A percentile compares a stretch with the other conserved stretches of the same genome.
These are phyloP conservation scores for Sprattus sprattus DNA, from an alignment of 2,113 vertebrate species.

Conservation along the genomic window DNA sequence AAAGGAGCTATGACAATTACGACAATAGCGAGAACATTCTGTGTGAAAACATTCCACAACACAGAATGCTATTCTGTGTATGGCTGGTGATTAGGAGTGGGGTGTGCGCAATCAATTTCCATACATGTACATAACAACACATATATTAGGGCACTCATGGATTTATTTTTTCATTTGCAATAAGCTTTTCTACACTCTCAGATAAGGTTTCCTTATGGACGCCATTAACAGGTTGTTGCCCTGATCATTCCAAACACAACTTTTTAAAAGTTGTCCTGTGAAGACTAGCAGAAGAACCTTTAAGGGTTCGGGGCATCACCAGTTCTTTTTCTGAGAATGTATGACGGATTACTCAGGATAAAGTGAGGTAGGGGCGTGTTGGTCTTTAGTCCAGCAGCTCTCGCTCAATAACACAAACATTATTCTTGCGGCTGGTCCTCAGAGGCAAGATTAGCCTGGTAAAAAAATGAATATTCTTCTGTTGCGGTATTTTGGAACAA, in stretches of 20 bases:
- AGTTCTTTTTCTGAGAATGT: background rate
- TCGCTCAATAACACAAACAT: background rate
- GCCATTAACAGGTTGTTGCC: background rate
- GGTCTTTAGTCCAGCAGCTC: background rate
- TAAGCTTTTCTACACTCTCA: background rate
- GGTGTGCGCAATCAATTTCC: background rate
- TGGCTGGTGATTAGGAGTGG: background rate
- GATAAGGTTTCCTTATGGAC: background rate
- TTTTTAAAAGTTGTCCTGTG: background rate
- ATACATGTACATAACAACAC: background rate
- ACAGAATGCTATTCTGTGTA: background rate
- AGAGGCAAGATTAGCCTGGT: background rate
- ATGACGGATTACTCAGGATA: background rate
- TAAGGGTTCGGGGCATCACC: background rate
- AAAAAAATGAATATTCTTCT: background rate
- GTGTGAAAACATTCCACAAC: slow-evolving; percentile 1
- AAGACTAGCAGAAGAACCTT: background rate
- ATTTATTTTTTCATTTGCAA: background rate
- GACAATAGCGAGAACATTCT: background rate
- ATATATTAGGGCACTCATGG: background rate
- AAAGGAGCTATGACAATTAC: background rate
- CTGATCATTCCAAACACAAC: background rate
- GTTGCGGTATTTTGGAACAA: background rate
- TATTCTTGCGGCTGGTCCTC: background rate
- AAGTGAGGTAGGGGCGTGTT: background rate